Evolutionary conservation across 2,797 vertebrate genomes (phyloP), one percentile per base, ranked within the genome.

Genomic region (Phataginus tetradactyla): DNA sequence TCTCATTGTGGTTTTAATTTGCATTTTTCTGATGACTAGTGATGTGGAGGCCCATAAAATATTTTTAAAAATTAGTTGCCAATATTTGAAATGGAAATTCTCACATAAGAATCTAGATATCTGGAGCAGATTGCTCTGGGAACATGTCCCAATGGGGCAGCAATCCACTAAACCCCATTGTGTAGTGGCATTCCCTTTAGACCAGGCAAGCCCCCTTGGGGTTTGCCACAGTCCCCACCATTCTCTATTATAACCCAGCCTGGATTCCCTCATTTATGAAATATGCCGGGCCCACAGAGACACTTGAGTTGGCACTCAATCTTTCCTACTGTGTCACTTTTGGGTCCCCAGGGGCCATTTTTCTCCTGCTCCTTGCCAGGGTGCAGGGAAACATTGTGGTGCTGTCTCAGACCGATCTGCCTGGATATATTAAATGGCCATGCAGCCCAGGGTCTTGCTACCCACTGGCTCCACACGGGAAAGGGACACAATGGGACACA

Each of bases 51-150:
- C 34, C 25, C 9, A 29, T 21, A 25, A 0, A 23, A 29, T 39
- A 51, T 51, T 88, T 51, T 59, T 20, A 77, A 57, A 34, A 53
- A 5, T 53, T 5, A 66, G 20, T 78, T 74, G 34, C 69, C 75
- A 68, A 20, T 72, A 74, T 75, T 75, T 51, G 57, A 53, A 71
- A 91, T 57, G 45, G 49, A 59, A 23, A n/a, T 78, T 94, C 77
- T 34, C 79, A 39, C 17, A 10, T 42, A 55, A 23, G 14, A 64
- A 29, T 78, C 61, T 42, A 32, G 75, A 10, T 20, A 1, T 39
- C 61, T 64, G 29, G 29, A 53, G 63, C 21, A 68, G 21, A 17
- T 71, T 0, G 3, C 13, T 78, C 57, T 14, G 34, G 37, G 57
- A 23, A 10, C 55, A 55, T 12, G 9, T 18, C 27, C 66, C n/a